phyloP scores from a whole-genome alignment of 2,797 vertebrate species.

The Neopelma chrysocephalum region DNA sequence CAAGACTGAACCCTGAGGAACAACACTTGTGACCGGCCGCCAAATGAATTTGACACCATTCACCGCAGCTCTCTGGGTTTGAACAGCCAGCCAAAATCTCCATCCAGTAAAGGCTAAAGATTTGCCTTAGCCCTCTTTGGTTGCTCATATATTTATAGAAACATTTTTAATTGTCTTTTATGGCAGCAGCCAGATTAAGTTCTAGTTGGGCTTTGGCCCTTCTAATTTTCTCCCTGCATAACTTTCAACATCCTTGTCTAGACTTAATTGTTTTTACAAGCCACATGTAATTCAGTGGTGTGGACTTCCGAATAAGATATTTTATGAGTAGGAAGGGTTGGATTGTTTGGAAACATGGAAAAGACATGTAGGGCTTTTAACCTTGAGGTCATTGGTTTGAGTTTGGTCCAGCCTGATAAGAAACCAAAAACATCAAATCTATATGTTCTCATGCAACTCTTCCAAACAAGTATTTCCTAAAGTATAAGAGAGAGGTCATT shows the following conservation, averaged over 20 bases:
- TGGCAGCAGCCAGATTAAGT: not conserved
- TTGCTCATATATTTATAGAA: not conserved
- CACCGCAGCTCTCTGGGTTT: not conserved
- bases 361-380: conserved; percentile 17
- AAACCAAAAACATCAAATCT: not conserved
- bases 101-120: not conserved
- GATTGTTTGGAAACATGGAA: conserved; percentile 35
- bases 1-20: not conserved
- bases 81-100: not conserved
- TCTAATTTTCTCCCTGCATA: not conserved
- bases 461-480: conserved; percentile 54
- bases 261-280: not conserved
- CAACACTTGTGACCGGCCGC: rapidly evolving
- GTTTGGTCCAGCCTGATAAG: conserved; percentile 38
- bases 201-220: not conserved
- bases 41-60: not conserved
- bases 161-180: not conserved
- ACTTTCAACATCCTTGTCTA: not conserved
- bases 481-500: not conserved
- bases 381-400: conserved; percentile 4
- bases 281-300: not conserved
- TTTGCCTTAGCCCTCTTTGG: not conserved
- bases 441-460: conserved; percentile 26
- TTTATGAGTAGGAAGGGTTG: conserved; percentile 30
- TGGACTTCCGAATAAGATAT: not conserved